Evolutionary conservation across 2,888 invertebrate genomes (phyloP), one percentile per base, ranked within the genome.

Genomic region (Adineta ricciae): DNA sequence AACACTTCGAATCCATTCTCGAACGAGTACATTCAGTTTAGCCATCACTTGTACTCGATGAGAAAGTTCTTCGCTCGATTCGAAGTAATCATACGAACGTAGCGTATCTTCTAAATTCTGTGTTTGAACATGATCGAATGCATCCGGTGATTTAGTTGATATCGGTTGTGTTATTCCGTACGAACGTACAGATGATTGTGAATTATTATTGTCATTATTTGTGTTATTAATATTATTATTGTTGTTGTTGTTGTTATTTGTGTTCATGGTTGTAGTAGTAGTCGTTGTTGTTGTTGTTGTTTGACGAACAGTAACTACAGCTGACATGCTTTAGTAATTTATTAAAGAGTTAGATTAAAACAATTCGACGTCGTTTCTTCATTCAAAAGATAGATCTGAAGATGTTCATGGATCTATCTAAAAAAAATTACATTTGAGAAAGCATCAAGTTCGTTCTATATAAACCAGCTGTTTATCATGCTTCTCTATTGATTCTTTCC

Each of bases 1-100:
- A 83, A 96, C 94, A 88, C 96, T 95, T 87, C 93, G 93, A 87
- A 99, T 96, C 98, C 98, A 99, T 89, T 94, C 93, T 88, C 96
- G 94, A 24, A 97, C 97, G 83, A 99, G 92, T 8, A 93, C 92
- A 91, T 98, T 97, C 86, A 99, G 91, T 89, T 95, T 94, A 87
- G 93, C 92, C 84, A 92, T 89, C 84, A 93, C 92, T 88, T 92
- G 92, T 91, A 93, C 91, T 87, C 92, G 92, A 64, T 85, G 85
- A 82, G 72, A 49, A 19, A 84, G 49, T 82, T 85, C 85, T 21
- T 72, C 52, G 32, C 84, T 83, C 32, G 85, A 64, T 49, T 85
- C 85, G 36, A 84, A 85, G n/a, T 83, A 78, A 84, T 54, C 72
- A 84, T 84, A 85, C 24, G 72, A 73, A 54, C 52, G 36, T 24